phyloP scores from a whole-genome alignment of 2,113 vertebrate species.

The Vidua chalybeata region DNA sequence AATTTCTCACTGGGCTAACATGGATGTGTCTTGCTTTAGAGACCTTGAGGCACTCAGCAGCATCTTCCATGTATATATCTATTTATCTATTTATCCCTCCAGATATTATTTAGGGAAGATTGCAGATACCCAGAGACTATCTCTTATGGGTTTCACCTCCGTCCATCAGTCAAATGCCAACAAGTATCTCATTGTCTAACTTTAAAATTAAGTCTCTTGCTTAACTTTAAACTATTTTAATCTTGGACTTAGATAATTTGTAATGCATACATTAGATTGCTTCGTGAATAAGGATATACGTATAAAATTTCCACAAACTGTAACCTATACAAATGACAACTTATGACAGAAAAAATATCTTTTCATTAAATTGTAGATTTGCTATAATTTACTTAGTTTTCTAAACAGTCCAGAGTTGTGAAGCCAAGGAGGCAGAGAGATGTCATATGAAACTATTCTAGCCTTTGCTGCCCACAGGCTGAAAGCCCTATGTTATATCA shows the following conservation, averaged over 20 bases:
- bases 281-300: neutral
- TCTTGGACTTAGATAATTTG: neutral
- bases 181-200: neutral
- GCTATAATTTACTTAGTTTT: neutral
- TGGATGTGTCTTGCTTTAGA: accelerated
- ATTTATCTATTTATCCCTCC: neutral
- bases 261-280: neutral
- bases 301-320: neutral
- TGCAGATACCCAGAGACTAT: neutral
- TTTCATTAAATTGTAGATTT: neutral
- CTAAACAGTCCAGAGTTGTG: neutral
- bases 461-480: neutral
- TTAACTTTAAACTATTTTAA: neutral
- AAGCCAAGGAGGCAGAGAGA: neutral
- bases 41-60: neutral
- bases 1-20: neutral
- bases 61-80: neutral
- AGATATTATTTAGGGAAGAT: neutral
- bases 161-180: neutral
- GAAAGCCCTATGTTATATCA: neutral
- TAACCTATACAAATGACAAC: neutral
- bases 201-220: neutral
- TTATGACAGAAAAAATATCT: neutral
- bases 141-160: neutral
- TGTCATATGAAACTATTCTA: neutral